Base-by-base conservation (phyloP, 2,888 invertebrate species). In the Scaptomyza reducta region DNA sequence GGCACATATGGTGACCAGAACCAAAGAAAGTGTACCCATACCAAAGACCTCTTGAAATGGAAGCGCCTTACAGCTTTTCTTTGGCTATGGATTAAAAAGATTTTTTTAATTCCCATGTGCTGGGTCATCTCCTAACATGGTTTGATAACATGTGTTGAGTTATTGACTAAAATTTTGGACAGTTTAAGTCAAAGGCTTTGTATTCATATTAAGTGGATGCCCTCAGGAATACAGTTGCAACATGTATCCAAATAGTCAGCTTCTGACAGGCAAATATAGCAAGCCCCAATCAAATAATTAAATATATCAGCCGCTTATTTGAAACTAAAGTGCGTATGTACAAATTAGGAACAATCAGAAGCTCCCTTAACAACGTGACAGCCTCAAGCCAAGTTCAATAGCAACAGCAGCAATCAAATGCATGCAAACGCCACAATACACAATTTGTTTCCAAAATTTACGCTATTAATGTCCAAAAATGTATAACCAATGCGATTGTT, bases 1-100 rank as follows among this genome's bases (percentile, higher is more conserved):
- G 65, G 67, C 72, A 87, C 89, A 85, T 74, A 79, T 85, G 85
- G 88, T 72, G 70, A 70, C 85, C 82, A 87, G 75, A 81, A 59
- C 38, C 53, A 57, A 55, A 63, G 44, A 70, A 53, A 74, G 53
- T 68, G 42, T 31, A 33, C 42, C 42, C 46, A 51, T 81, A 62
- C 54, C 67, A 61, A 54, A 53, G 60, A 46, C 61, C 77, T 66
- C 68, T 63, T 72, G 47, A 35, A 45, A 70, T 53, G 59, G 56
- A 68, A 18, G 41, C 45, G 50, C 58, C 60, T 56, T 65, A 49
- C 47, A 58, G 42, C 42, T 50, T 33, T 38, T 33, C 31, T 29
- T 60, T 44, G 35, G 27, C 42, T 44, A 38, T 25, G n/a, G 45
- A 33, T 18, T 87, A 82, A 71, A 85, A 82, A 85, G 38, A 57